Evolutionary conservation across 1,140 invertebrate genomes (phyloP).

Genomic region (Drosophila santomea): DNA sequence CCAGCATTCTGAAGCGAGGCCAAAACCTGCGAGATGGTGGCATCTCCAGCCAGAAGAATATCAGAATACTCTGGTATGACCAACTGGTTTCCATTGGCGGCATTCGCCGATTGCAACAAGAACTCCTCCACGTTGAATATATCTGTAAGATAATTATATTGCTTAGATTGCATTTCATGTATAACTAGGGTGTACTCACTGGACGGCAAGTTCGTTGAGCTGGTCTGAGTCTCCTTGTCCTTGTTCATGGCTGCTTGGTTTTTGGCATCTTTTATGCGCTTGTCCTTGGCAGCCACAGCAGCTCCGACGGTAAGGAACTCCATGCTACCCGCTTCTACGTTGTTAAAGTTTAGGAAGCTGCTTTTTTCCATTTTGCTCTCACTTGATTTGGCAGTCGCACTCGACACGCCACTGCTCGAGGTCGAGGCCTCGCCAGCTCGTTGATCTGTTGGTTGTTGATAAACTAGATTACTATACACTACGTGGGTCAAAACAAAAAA

Average conservation of each 20-base stretch:
- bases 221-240: constrained; percentile 73
- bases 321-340: constrained; percentile 63
- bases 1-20: constrained; percentile 86
- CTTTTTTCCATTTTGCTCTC: constrained; percentile 62
- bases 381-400: constrained; percentile 15
- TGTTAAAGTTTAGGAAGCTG: constrained; percentile 60
- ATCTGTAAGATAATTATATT: constrained; percentile 25
- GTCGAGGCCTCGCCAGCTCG: constrained; percentile 38
- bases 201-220: constrained; percentile 44
- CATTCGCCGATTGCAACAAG: constrained; percentile 59
- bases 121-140: constrained; percentile 76
- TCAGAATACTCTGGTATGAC: constrained; percentile 85
- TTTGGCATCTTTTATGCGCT: constrained; percentile 91
- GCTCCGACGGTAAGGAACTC: constrained; percentile 90
- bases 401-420: constrained; percentile 5
- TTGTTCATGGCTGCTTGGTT: constrained; percentile 85
- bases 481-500: background rate
- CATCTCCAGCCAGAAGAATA: constrained; percentile 85
- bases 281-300: constrained; percentile 93
- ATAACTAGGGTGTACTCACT: constrained; percentile 43
- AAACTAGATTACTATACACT: constrained; percentile 81
- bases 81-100: constrained; percentile 56
- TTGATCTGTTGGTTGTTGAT: constrained; percentile 78
- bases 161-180: background rate
- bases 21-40: constrained; percentile 88